Percentiles rank a stretch among this genome's conserved stretches.
These are phyloP conservation scores for Anneissia japonica DNA, from an alignment of 35 echinoderm and acorn worm species.

Conservation along the genomic window DNA sequence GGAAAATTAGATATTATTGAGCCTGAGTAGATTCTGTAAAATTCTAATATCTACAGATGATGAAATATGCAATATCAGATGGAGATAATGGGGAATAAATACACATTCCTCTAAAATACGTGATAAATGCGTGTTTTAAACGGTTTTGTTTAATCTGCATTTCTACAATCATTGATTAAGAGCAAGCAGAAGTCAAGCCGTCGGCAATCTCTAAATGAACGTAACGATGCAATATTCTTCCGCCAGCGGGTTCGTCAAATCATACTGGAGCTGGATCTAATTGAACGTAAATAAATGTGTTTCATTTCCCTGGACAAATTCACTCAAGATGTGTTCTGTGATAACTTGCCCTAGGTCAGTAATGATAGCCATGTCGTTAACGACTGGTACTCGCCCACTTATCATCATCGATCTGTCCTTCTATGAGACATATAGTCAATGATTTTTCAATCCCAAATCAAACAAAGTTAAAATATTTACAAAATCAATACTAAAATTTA, in stretches of 20 bases:
- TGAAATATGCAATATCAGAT: too few relatives aligned
- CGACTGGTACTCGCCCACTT: background rate
- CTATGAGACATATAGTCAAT: background rate
- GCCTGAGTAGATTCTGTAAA: too few relatives aligned
- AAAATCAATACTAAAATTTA: slow-evolving; percentile 1
- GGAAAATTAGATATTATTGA: too few relatives aligned
- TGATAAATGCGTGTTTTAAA: too few relatives aligned
- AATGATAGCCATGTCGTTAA: background rate
- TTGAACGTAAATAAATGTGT: background rate
- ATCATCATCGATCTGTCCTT: background rate
- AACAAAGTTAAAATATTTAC: slow-evolving; percentile 2
- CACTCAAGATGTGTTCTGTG: background rate
- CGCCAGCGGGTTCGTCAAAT: background rate
- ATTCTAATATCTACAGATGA: too few relatives aligned
- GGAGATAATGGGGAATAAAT: too few relatives aligned
- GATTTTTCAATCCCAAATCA: background rate
- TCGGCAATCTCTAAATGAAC: background rate
- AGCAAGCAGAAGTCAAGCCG: background rate
- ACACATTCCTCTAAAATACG: too few relatives aligned
- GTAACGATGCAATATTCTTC: background rate
- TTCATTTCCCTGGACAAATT: background rate
- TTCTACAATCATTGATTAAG: too few relatives aligned
- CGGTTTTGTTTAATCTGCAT: too few relatives aligned
- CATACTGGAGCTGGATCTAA: background rate
- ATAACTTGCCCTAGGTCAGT: background rate